A percentile compares a stretch with the other conserved stretches of the same genome.
Conservation (phyloP, 2,888 invertebrate genomes). For the Eudasyphora cyanicolor region DNA sequence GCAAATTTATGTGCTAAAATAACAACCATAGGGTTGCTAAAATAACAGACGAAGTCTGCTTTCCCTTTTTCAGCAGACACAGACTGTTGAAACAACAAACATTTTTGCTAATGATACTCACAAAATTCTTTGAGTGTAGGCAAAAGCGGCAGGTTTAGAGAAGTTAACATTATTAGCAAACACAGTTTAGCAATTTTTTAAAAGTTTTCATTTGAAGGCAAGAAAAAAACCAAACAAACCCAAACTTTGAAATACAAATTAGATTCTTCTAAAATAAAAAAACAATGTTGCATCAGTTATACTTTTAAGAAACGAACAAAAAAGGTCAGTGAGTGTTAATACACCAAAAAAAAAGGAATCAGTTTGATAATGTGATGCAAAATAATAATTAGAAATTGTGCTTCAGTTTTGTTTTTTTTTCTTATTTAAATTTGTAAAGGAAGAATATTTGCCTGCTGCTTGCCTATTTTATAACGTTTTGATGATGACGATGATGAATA, state of each 20-base stretch:
- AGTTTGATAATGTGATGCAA: no score
- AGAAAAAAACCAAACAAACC: background rate
- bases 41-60: no score
- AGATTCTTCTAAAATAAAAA: slow-evolving; percentile 27
- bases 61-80: no score
- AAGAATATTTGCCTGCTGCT: background rate
- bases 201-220: background rate
- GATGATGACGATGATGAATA: no score
- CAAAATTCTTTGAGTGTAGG: no score
- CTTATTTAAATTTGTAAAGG: slow-evolving; percentile 1
- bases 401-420: slow-evolving; percentile 14
- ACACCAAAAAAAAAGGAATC: no score
- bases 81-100: no score
- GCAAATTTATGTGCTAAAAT: no score
- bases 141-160: no score
- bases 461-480: slow-evolving; percentile 46
- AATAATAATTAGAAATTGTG: no score
- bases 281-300: slow-evolving; percentile 35
- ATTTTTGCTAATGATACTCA: no score
- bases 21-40: no score
- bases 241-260: background rate
- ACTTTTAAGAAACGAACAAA: background rate
- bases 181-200: background rate
- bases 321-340: slow-evolving; percentile 4
- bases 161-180: background rate